phyloP scores from a whole-genome alignment of 2,888 invertebrate genomes.

The Lissonota sp. region DNA sequence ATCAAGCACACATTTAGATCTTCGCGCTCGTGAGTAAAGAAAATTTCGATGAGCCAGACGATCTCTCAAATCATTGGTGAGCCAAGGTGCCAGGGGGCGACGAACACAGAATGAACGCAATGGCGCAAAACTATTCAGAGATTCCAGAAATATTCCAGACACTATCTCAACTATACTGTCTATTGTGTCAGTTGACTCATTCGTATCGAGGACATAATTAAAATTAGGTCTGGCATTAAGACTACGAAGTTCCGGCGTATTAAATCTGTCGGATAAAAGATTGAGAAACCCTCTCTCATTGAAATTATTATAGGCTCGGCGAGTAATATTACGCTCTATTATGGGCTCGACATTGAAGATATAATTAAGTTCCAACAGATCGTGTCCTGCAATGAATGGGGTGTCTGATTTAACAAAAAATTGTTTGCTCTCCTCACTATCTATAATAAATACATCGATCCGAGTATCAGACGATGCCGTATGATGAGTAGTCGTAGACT shows the following conservation, averaged over 20 bases:
- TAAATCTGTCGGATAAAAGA: too few species aligned
- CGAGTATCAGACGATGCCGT: neutral
- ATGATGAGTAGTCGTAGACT: neutral
- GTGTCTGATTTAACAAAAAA: constrained; percentile 5
- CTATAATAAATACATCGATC: constrained; percentile 6
- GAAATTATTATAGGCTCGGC: neutral
- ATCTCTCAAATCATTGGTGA: too few species aligned
- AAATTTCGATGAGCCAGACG: neutral
- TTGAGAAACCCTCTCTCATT: neutral
- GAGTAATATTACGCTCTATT: neutral
- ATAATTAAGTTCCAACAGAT: constrained; percentile 9
- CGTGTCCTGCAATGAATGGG: constrained; percentile 37
- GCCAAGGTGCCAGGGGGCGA: neutral
- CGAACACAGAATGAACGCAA: neutral
- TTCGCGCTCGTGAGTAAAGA: neutral
- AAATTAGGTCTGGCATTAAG: too few species aligned
- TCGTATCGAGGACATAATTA: too few species aligned
- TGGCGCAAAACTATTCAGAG: neutral
- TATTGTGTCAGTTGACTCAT: too few species aligned
- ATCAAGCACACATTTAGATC: too few species aligned
- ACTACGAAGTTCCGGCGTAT: too few species aligned
- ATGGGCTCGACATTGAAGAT: neutral
- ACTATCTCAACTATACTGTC: too few species aligned
- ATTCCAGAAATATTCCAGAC: too few species aligned
- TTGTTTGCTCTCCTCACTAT: neutral